These are phyloP conservation scores for Myotis myotis DNA, from an alignment of 2,797 vertebrate genomes.

Conservation along the genomic window DNA sequence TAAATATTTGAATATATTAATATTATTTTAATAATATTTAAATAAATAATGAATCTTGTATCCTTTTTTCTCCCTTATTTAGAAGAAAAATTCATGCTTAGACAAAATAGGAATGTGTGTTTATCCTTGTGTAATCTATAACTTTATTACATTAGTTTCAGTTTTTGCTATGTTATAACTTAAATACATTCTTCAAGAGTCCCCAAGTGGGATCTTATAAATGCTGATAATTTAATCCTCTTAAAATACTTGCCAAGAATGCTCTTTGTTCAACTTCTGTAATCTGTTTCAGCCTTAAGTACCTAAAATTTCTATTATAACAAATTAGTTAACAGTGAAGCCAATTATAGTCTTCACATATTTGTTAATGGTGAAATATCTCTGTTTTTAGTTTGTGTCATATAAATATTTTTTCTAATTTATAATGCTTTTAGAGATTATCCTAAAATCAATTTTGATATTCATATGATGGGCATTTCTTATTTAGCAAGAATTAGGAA, in stretches of 20 bases:
- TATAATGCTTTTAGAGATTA: conserved; percentile 37
- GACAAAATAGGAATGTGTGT: not conserved
- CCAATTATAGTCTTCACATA: not conserved
- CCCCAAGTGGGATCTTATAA: not conserved
- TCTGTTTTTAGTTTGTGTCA: conserved; percentile 1
- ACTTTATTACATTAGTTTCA: conserved; percentile 2
- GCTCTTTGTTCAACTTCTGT: not conserved
- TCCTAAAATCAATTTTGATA: conserved; percentile 1
- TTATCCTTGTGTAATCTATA: not conserved
- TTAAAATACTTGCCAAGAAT: conserved; percentile 45
- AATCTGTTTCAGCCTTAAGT: conserved; percentile 8
- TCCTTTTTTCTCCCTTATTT: not conserved
- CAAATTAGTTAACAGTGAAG: not conserved
- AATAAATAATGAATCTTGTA: not conserved
- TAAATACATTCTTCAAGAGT: not conserved
- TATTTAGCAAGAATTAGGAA: conserved; percentile 45
- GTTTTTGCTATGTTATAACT: not conserved
- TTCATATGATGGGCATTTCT: conserved; percentile 11
- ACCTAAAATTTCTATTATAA: conserved; percentile 33
- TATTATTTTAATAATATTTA: not conserved
- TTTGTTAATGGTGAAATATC: conserved; percentile 28
- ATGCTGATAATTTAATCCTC: conserved; percentile 9
- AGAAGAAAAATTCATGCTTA: not conserved
- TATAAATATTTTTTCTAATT: not conserved
- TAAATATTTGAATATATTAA: not conserved